Conservation (phyloP, 1,140 invertebrate species). For the Ericerus pela region DNA sequence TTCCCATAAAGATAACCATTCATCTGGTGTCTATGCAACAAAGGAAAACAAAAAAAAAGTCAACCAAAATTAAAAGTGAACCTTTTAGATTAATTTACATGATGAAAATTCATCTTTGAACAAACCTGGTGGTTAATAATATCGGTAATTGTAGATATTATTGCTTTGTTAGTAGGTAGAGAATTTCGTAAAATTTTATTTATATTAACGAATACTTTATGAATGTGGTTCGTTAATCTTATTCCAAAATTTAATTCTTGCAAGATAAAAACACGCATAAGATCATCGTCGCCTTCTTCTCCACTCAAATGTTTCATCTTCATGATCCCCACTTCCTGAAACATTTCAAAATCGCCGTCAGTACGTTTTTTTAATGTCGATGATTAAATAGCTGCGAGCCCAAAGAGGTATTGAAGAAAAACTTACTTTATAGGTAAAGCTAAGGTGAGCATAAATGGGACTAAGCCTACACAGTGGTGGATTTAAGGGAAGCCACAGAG, state of each 20-base stretch:
- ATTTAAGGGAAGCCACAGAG: no score
- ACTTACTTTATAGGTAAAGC: no score
- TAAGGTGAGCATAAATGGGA: no score
- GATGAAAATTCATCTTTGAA: slow-evolving; percentile 7
- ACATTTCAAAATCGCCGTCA: not conserved
- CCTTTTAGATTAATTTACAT: not conserved
- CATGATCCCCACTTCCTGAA: not conserved
- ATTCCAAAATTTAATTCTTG: slow-evolving; percentile 41
- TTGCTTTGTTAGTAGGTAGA: slow-evolving; percentile 35
- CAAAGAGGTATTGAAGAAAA: no score
- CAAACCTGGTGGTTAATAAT: slow-evolving; percentile 42
- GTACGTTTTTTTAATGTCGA: no score
- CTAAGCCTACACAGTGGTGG: no score
- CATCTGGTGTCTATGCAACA: slow-evolving; percentile 46
- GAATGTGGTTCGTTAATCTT: slow-evolving; percentile 36
- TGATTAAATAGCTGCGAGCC: no score
- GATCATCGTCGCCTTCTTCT: slow-evolving; percentile 27
- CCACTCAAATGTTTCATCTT: slow-evolving; percentile 27
- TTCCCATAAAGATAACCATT: slow-evolving; percentile 61
- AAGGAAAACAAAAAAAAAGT: not conserved
- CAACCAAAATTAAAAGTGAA: slow-evolving; percentile 6
- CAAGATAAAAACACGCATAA: slow-evolving; percentile 36
- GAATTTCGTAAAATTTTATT: slow-evolving; percentile 46
- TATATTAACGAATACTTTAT: slow-evolving; percentile 40
- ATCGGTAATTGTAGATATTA: slow-evolving; percentile 36